Conservation (phyloP, 2,797 vertebrate species). For the Girardinus metallicus region DNA sequence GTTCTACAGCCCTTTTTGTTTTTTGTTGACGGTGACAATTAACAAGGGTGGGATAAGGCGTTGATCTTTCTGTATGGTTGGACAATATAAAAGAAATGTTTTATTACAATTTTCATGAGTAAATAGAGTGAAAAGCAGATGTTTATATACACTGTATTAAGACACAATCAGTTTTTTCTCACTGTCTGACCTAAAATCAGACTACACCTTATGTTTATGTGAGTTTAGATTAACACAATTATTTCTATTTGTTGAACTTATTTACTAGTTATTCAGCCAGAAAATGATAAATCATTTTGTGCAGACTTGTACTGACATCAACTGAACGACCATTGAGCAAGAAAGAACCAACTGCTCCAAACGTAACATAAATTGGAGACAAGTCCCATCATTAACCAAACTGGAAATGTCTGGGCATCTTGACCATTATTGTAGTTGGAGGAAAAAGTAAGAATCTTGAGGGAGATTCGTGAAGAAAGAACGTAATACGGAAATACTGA, state of each 20-base stretch:
- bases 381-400: neutral
- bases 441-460: neutral
- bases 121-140: neutral
- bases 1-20: constrained; percentile 18
- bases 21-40: neutral
- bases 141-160: neutral
- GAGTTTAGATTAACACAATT: neutral
- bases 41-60: neutral
- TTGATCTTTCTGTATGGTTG: neutral
- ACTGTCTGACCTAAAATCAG: neutral
- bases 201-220: neutral
- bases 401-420: neutral
- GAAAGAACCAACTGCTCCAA: neutral
- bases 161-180: neutral
- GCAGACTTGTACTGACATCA: too few species aligned
- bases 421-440: neutral
- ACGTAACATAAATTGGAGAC: neutral
- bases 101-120: neutral
- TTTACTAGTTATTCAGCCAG: neutral
- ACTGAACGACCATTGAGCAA: too few species aligned
- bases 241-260: neutral
- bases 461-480: neutral
- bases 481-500: neutral
- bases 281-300: neutral
- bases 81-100: neutral